Evolutionary conservation across 2,888 invertebrate genomes (phyloP).

Genomic region (Mallateleia sp.): DNA sequence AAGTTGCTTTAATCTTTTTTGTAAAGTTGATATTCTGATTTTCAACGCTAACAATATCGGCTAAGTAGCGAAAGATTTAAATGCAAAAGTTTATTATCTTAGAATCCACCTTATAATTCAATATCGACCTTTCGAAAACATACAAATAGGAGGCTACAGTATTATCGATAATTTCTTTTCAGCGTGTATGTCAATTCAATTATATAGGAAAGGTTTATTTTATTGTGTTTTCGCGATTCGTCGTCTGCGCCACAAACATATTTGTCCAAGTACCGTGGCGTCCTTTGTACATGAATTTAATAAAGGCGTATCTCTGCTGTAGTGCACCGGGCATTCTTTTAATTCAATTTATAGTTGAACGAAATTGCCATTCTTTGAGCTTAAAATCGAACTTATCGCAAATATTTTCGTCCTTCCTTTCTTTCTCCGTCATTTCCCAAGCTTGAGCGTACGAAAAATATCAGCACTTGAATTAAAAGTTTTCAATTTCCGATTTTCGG

Average conservation of each 20-base stretch:
- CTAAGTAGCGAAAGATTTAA: no score
- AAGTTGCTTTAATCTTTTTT: no score
- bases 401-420: slow-evolving; percentile 19
- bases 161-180: slow-evolving; percentile 52
- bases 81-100: neutral
- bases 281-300: slow-evolving; percentile 73
- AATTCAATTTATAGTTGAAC: slow-evolving; percentile 66
- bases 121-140: slow-evolving; percentile 22
- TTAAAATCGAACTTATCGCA: slow-evolving; percentile 38
- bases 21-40: no score
- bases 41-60: no score
- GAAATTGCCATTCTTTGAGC: slow-evolving; percentile 60
- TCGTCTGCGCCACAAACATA: slow-evolving; percentile 53
- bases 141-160: slow-evolving; percentile 30
- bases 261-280: slow-evolving; percentile 60
- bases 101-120: neutral
- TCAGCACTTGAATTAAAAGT: neutral
- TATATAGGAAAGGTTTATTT: slow-evolving; percentile 51
- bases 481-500: no score
- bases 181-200: slow-evolving; percentile 62
- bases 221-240: slow-evolving; percentile 48
- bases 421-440: neutral
- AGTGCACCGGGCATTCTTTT: slow-evolving; percentile 60
- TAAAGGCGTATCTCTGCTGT: slow-evolving; percentile 51
- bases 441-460: neutral